Base-by-base conservation (phyloP, 2,113 vertebrate species). In the Gallinago media region DNA sequence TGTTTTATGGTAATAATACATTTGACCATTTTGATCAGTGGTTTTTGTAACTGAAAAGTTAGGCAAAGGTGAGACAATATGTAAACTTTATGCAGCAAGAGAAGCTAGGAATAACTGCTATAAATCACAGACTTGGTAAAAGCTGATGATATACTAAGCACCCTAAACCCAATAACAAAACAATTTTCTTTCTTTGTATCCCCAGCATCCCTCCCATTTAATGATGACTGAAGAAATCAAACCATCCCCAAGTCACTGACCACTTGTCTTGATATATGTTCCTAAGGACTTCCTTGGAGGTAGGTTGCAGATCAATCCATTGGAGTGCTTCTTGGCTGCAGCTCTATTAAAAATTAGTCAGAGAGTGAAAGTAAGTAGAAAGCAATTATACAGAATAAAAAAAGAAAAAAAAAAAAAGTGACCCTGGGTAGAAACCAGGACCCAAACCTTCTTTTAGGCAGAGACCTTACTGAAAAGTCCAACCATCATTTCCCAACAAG, bases 401-500 rank as follows among this genome's bases (percentile, higher is more conserved):
- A 3, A 44, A 47, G 12, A 2, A 75, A 1, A 6, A 49, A 3
- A 44, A 47, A 17, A 3, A 75, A 1, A 6, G 47, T 55, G 54
- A 9, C 8, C 18, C 23, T n/a, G 72, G 34, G 21, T 52, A 54
- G 59, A 88, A 93, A 85, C 15, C 49, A 90, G 40, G 44, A 68
- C 15, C 29, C 63, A 59, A 77, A 86, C 38, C 1, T 78, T 86
- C 68, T 93, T 93, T 72, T 70, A 76, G 72, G 47, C n/a, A 68
- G 62, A 78, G 27, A 81, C 56, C 44, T 81, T 84, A 81, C n/a
- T 65, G 52, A 75, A 67, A 96, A 85, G 16, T 36, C 22, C 61
- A 87, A 40, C 56, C 61, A 44, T 59, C 26, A 49, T 77, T 96
- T 90, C 72, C 73, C 85, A 91, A 36, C 16, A 68, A 72, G 88